Base-by-base conservation (phyloP, 2,113 vertebrate genomes). In the Hippocampus mohnikei region DNA sequence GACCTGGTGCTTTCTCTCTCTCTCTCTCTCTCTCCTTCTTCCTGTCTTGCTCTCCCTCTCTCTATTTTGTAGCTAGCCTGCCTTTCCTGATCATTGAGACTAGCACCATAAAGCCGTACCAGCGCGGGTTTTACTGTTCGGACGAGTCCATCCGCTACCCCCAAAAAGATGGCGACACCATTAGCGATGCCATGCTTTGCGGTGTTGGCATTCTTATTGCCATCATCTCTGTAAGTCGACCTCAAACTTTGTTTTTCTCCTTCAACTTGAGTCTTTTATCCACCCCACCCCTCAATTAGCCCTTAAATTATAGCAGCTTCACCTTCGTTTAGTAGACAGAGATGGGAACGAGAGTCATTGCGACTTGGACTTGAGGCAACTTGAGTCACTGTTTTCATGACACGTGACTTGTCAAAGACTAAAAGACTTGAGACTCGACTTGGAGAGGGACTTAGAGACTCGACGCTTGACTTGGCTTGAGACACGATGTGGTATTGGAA, bases 31-130 rank as follows among this genome's bases (percentile, higher is more conserved):
- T 25, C 81, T 80, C 85, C 69, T 65, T 71, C 72, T 56, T 80
- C 79, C 88, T 90, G 68, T 82, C 70, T 81, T 66, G 80, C 67
- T 84, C 77, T 84, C 69, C 84, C 69, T 85, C 40, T 67, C 64
- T 91, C 79, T 80, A 10, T 90, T 86, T 83, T 87, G 84, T 92
- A 99, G 96, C 96, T 72, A 95, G 94, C 88, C 93, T 99, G 85
- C 97, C 97, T 85, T 98, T 99, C 93, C 93, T 99, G 93, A 95
- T 99, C 92, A 98, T 98, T 72, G 96, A 98, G 94, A 95, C 96
- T 44, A 98, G 96, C 95, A 95, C 94, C 92, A 95, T 98, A 85
- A 92, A 93, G 73, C 96, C 97, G 68, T 98, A 97, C 90, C 95
- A 95, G 81, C 91, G 92, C 67, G 91, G 92, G 78, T 93, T 93